These are phyloP conservation scores for Meloe dianella DNA, from an alignment of 2,888 invertebrate species.

Conservation along the genomic window DNA sequence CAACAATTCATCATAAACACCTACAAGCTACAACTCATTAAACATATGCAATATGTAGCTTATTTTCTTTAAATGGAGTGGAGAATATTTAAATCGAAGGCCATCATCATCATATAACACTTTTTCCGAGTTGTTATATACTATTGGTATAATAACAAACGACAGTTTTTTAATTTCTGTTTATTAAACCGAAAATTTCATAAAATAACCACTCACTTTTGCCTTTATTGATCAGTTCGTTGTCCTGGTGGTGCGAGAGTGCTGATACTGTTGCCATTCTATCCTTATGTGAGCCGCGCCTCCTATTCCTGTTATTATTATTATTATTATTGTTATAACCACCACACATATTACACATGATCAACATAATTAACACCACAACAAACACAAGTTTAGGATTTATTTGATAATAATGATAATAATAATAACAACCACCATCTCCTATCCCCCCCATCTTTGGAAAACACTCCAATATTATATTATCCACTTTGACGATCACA, in stretches of 20 bases:
- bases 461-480: not conserved
- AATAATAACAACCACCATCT: constrained; percentile 27
- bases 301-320: constrained; percentile 20
- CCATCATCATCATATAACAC: not conserved
- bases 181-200: too few relatives aligned
- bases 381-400: constrained; percentile 19
- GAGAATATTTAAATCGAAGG: constrained; percentile 4
- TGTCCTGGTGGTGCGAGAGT: constrained; percentile 37
- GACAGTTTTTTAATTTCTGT: too few relatives aligned
- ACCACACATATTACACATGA: constrained; percentile 20
- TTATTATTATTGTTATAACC: constrained; percentile 18
- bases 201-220: constrained; percentile 52
- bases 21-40: constrained; percentile 12
- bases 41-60: constrained; percentile 14
- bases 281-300: constrained; percentile 29
- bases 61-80: not conserved
- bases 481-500: constrained; percentile 1
- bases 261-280: constrained; percentile 18
- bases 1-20: constrained; percentile 15
- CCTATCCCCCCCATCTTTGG: not conserved
- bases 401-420: constrained; percentile 1
- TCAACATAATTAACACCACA: constrained; percentile 24
- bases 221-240: constrained; percentile 53
- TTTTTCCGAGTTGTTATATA: not conserved
- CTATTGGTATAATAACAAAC: too few relatives aligned